phyloP scores from a whole-genome alignment of 2,113 vertebrate species.

The Paramormyrops kingsleyae region DNA sequence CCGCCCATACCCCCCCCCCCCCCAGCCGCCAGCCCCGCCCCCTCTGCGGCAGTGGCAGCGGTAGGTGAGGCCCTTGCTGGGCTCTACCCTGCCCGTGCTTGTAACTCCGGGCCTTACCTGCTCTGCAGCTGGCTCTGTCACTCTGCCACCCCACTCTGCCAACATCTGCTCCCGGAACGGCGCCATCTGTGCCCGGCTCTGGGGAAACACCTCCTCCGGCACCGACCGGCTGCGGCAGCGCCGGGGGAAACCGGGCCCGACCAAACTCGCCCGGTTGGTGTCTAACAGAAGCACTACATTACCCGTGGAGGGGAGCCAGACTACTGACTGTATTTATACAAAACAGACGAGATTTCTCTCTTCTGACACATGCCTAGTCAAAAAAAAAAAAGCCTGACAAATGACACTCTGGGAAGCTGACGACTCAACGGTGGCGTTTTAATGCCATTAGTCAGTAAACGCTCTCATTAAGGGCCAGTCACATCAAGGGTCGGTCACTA shows the following conservation, averaged over 20 bases:
- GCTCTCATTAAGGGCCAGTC: not conserved
- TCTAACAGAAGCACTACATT: conserved; percentile 9
- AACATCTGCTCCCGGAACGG: conserved; percentile 64
- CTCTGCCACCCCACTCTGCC: conserved; percentile 51
- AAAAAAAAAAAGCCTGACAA: not conserved
- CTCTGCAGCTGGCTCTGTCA: conserved; percentile 49
- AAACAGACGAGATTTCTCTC: not conserved
- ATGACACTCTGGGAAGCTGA: not conserved
- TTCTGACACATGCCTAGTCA: not conserved
- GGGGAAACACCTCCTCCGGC: conserved; percentile 41
- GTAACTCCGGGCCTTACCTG: conserved; percentile 23
- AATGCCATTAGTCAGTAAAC: not conserved
- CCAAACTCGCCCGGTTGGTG: conserved; percentile 8
- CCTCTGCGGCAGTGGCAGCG: conserved; percentile 3
- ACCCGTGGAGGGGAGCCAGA: not conserved
- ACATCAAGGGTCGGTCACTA: not conserved
- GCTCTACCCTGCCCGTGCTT: conserved; percentile 34
- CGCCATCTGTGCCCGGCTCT: conserved; percentile 54
- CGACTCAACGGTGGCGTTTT: not conserved
- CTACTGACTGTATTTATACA: not conserved
- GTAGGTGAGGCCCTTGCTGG: conserved; percentile 45
- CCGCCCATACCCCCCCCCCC: conserved; percentile 29
- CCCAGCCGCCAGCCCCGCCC: not conserved
- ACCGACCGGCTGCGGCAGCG: conserved; percentile 50
- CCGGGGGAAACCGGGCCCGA: conserved; percentile 25